phyloP scores from a whole-genome alignment of 2,888 invertebrate species.

The Apamea sordens region DNA sequence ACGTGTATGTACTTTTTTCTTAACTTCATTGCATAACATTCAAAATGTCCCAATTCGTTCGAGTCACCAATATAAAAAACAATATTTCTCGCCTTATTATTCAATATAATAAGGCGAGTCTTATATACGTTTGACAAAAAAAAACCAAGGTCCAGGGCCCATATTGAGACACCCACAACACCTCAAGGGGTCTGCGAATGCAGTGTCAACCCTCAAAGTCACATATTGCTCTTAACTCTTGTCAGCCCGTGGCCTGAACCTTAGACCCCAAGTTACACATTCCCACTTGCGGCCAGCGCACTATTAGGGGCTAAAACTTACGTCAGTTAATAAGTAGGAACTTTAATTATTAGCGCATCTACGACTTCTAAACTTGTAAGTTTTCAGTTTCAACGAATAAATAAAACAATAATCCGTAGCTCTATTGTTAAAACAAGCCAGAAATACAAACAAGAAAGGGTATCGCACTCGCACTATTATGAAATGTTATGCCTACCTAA shows the following conservation, averaged over 20 bases:
- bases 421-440: not conserved
- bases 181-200: not conserved
- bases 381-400: not conserved
- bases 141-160: too few species aligned
- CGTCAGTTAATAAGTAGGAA: not conserved
- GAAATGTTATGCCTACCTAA: not conserved
- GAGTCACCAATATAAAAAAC: too few species aligned
- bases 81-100: too few species aligned
- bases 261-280: slow-evolving; percentile 9
- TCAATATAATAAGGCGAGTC: too few species aligned
- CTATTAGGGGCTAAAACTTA: not conserved
- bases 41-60: too few species aligned
- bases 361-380: not conserved
- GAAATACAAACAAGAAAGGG: slow-evolving; percentile 1
- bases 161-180: not conserved
- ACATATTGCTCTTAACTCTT: slow-evolving; percentile 1
- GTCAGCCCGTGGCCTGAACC: slow-evolving; percentile 20
- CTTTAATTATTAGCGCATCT: not conserved
- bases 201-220: slow-evolving; percentile 3
- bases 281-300: slow-evolving; percentile 1
- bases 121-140: not conserved
- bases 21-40: too few species aligned
- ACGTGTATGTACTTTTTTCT: too few species aligned
- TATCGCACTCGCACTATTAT: not conserved
- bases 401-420: not conserved